Evolutionary conservation across 2,113 vertebrate species (phyloP).

Genomic region (Sorex fumeus): DNA sequence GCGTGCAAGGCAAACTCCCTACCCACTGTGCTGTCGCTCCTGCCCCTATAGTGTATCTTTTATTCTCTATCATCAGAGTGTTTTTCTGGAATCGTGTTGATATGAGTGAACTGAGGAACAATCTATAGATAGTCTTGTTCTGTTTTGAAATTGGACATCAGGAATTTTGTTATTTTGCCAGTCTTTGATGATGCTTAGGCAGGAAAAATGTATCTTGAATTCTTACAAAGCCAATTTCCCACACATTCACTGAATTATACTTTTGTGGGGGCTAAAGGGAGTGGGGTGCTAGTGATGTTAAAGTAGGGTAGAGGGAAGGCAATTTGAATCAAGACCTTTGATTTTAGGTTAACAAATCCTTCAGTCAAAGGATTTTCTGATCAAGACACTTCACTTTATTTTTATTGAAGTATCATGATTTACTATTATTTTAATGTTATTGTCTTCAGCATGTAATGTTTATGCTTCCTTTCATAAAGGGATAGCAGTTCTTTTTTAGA

Average conservation of each 20-base stretch:
- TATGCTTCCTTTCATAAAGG: slow-evolving; percentile 30
- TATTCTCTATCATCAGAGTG: slow-evolving; percentile 49
- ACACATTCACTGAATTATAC: not conserved
- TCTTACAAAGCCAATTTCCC: slow-evolving; percentile 35
- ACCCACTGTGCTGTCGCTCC: too few species aligned
- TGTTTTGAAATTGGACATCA: slow-evolving; percentile 10
- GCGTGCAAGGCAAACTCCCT: too few species aligned
- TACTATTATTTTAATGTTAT: too few species aligned
- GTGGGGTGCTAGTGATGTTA: slow-evolving; percentile 10
- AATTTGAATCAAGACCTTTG: slow-evolving; percentile 54
- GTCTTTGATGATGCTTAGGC: not conserved
- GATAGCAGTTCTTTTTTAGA: slow-evolving; percentile 31
- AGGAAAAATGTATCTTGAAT: not conserved
- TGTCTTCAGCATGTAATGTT: not conserved
- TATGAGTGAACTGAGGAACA: slow-evolving; percentile 33
- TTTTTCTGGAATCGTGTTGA: slow-evolving; percentile 6
- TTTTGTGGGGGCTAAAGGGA: not conserved
- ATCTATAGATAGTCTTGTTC: not conserved
- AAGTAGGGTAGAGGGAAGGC: not conserved
- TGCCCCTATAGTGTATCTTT: slow-evolving; percentile 1
- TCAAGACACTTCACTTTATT: not conserved
- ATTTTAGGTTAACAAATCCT: slow-evolving; percentile 50
- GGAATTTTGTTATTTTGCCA: not conserved
- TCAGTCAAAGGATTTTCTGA: slow-evolving; percentile 14
- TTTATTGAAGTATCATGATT: too few species aligned